phyloP scores from a whole-genome alignment of 2,888 invertebrate genomes.

The Trileptium ribeirensis region DNA sequence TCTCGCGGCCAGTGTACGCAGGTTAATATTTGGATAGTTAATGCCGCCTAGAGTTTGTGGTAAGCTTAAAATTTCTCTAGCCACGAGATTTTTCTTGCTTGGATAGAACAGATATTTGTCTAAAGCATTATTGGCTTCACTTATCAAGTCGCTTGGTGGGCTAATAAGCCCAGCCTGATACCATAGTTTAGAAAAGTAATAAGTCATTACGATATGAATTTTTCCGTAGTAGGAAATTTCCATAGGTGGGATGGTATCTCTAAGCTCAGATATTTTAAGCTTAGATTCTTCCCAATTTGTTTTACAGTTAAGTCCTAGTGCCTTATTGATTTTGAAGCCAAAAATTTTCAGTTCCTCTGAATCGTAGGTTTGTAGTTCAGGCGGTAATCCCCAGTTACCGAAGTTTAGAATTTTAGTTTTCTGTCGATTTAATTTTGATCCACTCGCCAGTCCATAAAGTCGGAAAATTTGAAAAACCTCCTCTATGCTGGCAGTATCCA shows the following conservation, averaged over 20 bases:
- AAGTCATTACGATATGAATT: background rate
- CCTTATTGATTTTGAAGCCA: background rate
- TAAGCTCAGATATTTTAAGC: too few species aligned
- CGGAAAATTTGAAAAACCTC: conserved; percentile 5
- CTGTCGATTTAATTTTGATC: background rate
- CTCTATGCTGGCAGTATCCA: background rate
- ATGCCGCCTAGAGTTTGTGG: background rate
- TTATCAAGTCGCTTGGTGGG: background rate
- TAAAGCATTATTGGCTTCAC: background rate
- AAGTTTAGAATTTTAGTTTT: conserved; percentile 14
- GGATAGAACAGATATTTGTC: background rate
- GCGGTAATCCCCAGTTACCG: background rate
- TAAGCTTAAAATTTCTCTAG: background rate
- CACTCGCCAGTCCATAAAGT: background rate
- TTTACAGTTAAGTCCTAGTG: background rate
- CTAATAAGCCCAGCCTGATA: background rate
- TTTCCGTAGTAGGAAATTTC: background rate
- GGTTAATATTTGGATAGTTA: background rate
- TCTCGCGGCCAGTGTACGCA: background rate
- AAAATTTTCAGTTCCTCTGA: background rate
- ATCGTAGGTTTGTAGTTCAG: background rate
- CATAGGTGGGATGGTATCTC: too few species aligned
- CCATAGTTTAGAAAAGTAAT: background rate
- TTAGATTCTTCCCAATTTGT: too few species aligned
- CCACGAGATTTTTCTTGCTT: background rate